A percentile compares a stretch with the other conserved stretches of the same genome.
Conservation (phyloP, 1,140 invertebrate species). For the Acromyrmex echinatior region DNA sequence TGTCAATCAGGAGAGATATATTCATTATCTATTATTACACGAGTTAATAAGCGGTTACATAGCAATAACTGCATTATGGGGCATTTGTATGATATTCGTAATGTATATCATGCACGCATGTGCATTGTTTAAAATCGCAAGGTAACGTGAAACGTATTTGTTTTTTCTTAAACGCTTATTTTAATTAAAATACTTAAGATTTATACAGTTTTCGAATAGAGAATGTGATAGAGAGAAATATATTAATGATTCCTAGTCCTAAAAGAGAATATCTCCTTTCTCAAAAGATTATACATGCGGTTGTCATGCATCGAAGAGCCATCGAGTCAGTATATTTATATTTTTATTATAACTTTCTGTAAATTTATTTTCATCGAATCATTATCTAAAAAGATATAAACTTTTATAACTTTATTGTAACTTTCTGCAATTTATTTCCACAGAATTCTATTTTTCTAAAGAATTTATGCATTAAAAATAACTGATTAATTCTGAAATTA, state of each 20-base stretch:
- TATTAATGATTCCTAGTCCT: not conserved
- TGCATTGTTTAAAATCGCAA: slow-evolving; percentile 30
- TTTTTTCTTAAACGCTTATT: not conserved
- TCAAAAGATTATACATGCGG: not conserved
- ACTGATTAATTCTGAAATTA: too few relatives aligned
- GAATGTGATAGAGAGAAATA: not conserved
- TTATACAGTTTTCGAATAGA: slow-evolving; percentile 34
- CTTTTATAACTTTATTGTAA: too few relatives aligned
- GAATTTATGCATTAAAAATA: too few relatives aligned
- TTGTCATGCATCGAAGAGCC: slow-evolving; percentile 31
- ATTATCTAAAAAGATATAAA: too few relatives aligned
- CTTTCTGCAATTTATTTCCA: too few relatives aligned
- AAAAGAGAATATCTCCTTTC: not conserved
- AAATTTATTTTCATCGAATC: too few relatives aligned
- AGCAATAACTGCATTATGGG: not conserved
- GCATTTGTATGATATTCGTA: not conserved
- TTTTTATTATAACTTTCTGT: too few relatives aligned
- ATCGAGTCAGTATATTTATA: not conserved
- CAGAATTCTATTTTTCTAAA: too few relatives aligned
- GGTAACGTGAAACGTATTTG: not conserved
- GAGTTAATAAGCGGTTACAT: not conserved
- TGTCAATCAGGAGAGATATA: slow-evolving; percentile 31
- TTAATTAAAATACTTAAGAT: slow-evolving; percentile 2
- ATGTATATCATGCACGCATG: not conserved
- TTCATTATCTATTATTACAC: slow-evolving; percentile 20